Evolutionary conservation across 2,888 invertebrate species (phyloP).

Genomic region (Lomographa bimaculata): DNA sequence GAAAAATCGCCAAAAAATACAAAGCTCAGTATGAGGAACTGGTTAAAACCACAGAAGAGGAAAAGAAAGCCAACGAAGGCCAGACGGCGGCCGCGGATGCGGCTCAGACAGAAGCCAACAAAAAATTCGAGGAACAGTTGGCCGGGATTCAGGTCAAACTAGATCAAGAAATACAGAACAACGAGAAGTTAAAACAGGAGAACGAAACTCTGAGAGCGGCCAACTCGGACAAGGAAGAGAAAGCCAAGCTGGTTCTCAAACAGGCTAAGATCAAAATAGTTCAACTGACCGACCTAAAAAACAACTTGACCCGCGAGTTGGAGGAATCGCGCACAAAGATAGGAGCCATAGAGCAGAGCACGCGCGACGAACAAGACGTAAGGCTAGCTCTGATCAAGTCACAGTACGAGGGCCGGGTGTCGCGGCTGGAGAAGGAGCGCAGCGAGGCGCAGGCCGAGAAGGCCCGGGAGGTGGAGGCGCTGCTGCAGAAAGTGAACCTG

Average conservation of each 20-base stretch:
- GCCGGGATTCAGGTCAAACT: conserved; percentile 70
- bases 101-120: conserved; percentile 74
- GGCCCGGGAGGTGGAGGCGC: conserved; percentile 86
- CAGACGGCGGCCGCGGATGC: conserved; percentile 78
- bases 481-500: conserved; percentile 87
- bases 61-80: conserved; percentile 82
- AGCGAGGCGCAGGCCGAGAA: conserved; percentile 85
- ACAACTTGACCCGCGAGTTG: conserved; percentile 83
- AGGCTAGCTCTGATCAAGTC: conserved; percentile 85
- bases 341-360: conserved; percentile 76
- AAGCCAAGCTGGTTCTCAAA: conserved; percentile 86
- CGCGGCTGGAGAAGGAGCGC: conserved; percentile 89
- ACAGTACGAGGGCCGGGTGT: conserved; percentile 87
- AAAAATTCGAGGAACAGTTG: conserved; percentile 76
- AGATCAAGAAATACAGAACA: conserved; percentile 79
- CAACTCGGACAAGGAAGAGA: conserved; percentile 85
- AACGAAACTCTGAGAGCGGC: conserved; percentile 83
- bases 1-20: conserved; percentile 96
- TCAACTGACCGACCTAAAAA: conserved; percentile 88
- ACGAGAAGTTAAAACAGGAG: conserved; percentile 86
- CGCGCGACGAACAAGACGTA: conserved; percentile 82
- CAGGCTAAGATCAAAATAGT: conserved; percentile 90
- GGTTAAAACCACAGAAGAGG: conserved; percentile 85
- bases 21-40: conserved; percentile 93
- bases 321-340: conserved; percentile 78